Conservation (phyloP, 1,140 invertebrate genomes). For the Drosophila erecta region DNA sequence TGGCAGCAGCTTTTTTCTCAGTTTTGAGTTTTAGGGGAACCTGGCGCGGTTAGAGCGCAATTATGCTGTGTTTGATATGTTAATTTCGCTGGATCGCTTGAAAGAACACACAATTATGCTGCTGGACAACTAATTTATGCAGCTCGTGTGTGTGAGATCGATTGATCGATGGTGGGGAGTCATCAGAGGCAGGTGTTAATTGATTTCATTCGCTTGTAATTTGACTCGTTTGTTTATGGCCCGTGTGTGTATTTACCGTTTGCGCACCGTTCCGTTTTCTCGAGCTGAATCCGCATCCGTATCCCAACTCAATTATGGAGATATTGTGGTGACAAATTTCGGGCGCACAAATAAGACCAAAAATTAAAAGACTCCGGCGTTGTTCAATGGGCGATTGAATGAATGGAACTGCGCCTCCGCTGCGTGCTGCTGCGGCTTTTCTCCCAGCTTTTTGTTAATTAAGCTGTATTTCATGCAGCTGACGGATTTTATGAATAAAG, state of each 20-base stretch:
- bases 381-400: conserved; percentile 58
- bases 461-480: conserved; percentile 78
- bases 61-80: conserved; percentile 82
- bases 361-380: conserved; percentile 34
- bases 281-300: conserved; percentile 9
- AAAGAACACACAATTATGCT: conserved; percentile 65
- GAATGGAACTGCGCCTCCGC: conserved; percentile 72
- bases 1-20: not conserved
- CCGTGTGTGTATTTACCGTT: conserved; percentile 49
- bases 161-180: conserved; percentile 54
- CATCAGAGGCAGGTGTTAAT: conserved; percentile 73
- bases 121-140: conserved; percentile 64
- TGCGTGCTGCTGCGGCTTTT: conserved; percentile 61
- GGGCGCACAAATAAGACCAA: conserved; percentile 60
- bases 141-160: conserved; percentile 59
- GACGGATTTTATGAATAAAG: conserved; percentile 77
- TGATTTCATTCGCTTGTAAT: conserved; percentile 72
- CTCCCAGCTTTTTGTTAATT: conserved; percentile 78
- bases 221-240: conserved; percentile 60
- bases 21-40: conserved; percentile 37
- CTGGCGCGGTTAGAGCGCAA: conserved; percentile 73
- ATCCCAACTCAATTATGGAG: conserved; percentile 64
- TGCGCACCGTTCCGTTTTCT: conserved; percentile 34
- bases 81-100: conserved; percentile 64
- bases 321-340: conserved; percentile 52